These are phyloP conservation scores for Pinctada fucata DNA, from an alignment of 2,888 invertebrate genomes.

Conservation along the genomic window DNA sequence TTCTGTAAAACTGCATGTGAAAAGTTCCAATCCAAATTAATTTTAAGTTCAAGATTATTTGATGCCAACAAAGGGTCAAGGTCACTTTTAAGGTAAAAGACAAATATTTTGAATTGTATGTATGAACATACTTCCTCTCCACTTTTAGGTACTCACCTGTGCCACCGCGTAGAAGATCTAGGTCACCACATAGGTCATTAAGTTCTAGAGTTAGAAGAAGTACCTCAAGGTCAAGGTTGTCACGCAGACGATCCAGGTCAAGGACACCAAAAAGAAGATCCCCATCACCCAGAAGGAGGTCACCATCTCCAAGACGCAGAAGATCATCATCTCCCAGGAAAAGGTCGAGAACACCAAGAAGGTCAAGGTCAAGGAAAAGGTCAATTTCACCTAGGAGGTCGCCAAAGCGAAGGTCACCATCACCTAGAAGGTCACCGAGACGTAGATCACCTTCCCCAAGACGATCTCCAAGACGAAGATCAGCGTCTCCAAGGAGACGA, in stretches of 20 bases:
- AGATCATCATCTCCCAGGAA: constrained; percentile 39
- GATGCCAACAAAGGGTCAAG: not conserved
- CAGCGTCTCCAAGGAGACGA: constrained; percentile 40
- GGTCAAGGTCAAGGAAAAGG: constrained; percentile 40
- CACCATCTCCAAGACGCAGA: constrained; percentile 43
- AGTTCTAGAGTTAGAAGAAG: constrained; percentile 15
- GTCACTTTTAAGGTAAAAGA: not conserved
- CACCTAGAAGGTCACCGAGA: constrained; percentile 34
- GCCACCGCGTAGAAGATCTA: constrained; percentile 12
- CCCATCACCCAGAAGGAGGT: constrained; percentile 28
- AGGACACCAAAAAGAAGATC: constrained; percentile 16
- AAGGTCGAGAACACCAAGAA: constrained; percentile 48
- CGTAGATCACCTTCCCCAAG: constrained; percentile 28
- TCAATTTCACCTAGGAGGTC: constrained; percentile 44
- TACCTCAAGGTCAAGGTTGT: constrained; percentile 10
- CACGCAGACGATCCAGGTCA: constrained; percentile 4
- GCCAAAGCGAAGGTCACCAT: constrained; percentile 31
- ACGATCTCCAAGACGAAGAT: constrained; percentile 40
- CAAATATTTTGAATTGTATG: not conserved
- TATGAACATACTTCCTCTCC: not conserved
- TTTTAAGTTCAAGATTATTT: constrained; percentile 5
- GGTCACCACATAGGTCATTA: constrained; percentile 5
- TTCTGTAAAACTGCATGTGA: too few species aligned
- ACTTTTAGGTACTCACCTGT: constrained; percentile 19
- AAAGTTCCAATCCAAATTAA: too few species aligned